These are phyloP conservation scores for Brachionus asplanchnoidis DNA, from an alignment of 1,140 invertebrate species.

Conservation along the genomic window DNA sequence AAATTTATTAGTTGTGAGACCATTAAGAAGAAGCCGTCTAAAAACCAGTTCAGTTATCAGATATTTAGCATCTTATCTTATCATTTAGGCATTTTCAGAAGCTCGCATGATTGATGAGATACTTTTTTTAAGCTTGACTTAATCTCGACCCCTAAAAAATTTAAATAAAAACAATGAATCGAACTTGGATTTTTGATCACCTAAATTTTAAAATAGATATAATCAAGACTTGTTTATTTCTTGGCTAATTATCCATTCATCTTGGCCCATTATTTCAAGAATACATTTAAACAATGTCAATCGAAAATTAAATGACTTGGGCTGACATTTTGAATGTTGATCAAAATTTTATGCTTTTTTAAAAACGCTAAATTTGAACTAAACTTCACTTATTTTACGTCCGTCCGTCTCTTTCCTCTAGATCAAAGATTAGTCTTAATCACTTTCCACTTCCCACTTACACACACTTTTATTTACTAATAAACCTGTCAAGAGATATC, in stretches of 20 bases:
- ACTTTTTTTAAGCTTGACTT: neutral
- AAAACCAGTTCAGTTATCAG: neutral
- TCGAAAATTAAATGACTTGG: neutral
- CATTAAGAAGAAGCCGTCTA: neutral
- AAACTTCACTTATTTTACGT: neutral
- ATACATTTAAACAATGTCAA: neutral
- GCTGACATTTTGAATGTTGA: neutral
- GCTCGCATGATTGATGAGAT: neutral
- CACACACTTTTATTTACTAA: neutral
- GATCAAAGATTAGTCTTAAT: neutral
- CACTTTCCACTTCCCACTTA: neutral
- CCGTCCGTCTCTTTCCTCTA: neutral
- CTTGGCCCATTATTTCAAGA: neutral
- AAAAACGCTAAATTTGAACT: neutral
- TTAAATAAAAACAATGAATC: neutral
- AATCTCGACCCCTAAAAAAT: neutral
- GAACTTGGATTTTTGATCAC: neutral
- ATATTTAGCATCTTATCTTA: neutral
- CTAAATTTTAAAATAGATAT: neutral
- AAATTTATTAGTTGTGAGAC: neutral
- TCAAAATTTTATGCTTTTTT: neutral
- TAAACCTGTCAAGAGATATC: neutral
- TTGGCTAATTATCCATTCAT: neutral
- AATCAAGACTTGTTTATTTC: neutral
- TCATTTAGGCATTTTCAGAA: neutral